Evolutionary conservation across 2,797 vertebrate genomes (phyloP).

Genomic region (Synanceia verrucosa): DNA sequence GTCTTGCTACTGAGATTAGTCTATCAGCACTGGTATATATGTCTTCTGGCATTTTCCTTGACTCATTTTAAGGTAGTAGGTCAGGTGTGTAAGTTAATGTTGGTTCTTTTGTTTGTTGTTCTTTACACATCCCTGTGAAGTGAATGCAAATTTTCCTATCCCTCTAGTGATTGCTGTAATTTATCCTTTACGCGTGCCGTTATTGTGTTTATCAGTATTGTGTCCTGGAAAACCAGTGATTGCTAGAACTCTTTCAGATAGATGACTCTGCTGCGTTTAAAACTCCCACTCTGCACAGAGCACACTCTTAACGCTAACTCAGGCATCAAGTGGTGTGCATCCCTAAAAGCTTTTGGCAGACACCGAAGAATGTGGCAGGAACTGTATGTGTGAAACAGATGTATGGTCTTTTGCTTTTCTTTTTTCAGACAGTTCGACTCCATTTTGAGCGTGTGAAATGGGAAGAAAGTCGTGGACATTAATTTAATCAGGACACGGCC

Average conservation of each 20-base stretch:
- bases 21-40: constrained; percentile 33
- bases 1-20: constrained; percentile 55
- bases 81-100: constrained; percentile 13
- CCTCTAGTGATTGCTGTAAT: neutral
- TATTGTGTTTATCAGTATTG: constrained; percentile 4
- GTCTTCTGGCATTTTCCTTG: constrained; percentile 32
- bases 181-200: neutral
- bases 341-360: constrained; percentile 75
- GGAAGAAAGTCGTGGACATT: constrained; percentile 40
- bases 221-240: constrained; percentile 22
- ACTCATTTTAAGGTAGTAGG: constrained; percentile 15
- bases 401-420: constrained; percentile 40
- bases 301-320: constrained; percentile 54
- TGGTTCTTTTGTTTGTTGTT: no score
- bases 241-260: constrained; percentile 41
- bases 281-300: constrained; percentile 48
- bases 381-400: constrained; percentile 74
- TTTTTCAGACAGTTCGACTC: constrained; percentile 30
- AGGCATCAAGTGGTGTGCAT: constrained; percentile 62
- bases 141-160: neutral
- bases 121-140: neutral
- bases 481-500: constrained; percentile 65
- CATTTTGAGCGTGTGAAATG: constrained; percentile 56
- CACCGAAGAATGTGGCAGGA: constrained; percentile 70
- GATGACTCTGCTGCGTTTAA: constrained; percentile 36